These are phyloP conservation scores for Melieria crassipennis DNA, from an alignment of 2,888 invertebrate genomes.

Conservation along the genomic window DNA sequence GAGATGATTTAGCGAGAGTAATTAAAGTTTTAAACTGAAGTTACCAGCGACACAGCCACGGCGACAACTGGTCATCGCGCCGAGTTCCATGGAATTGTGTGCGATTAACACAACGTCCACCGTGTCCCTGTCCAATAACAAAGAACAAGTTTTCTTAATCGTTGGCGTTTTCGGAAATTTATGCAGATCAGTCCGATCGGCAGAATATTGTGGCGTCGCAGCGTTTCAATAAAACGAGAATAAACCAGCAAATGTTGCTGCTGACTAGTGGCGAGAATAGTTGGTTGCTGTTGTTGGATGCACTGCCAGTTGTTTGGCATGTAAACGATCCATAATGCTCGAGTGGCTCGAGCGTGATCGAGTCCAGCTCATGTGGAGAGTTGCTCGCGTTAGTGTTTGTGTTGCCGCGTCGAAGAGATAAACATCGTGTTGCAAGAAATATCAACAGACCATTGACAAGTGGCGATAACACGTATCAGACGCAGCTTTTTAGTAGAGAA, in stretches of 20 bases:
- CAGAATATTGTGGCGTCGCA: neutral
- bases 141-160: conserved; percentile 48
- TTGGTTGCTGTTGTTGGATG: neutral
- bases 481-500: too few species aligned
- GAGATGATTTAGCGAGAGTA: conserved; percentile 61
- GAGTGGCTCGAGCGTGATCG: too few species aligned
- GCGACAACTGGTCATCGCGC: conserved; percentile 9
- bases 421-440: too few species aligned
- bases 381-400: too few species aligned
- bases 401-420: too few species aligned
- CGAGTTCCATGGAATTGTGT: conserved; percentile 49
- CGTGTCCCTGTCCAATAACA: neutral
- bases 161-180: conserved; percentile 43
- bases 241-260: neutral
- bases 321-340: too few species aligned
- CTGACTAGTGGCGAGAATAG: neutral
- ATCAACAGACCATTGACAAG: too few species aligned
- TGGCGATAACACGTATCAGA: too few species aligned
- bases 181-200: conserved; percentile 46
- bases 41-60: neutral
- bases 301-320: neutral
- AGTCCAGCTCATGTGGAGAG: too few species aligned
- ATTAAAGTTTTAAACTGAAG: conserved; percentile 56
- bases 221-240: neutral
- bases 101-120: conserved; percentile 1